A percentile compares a stretch with the other conserved stretches of the same genome.
phyloP scores from a whole-genome alignment of 1,140 invertebrate genomes.

The Archegozetes longisetosus region DNA sequence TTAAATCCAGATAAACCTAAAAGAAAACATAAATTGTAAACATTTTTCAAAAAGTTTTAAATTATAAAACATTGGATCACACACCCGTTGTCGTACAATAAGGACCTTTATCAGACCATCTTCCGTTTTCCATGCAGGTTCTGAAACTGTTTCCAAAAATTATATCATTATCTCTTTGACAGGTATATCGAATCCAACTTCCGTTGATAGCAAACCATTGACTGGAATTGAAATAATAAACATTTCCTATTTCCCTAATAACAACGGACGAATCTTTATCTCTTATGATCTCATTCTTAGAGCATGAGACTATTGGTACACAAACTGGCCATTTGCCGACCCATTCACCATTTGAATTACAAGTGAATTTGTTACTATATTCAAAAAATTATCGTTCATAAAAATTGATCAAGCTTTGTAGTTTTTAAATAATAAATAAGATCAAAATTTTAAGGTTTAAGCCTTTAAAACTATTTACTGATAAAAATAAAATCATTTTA shows the following conservation, averaged over 20 bases:
- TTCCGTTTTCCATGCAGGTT: not conserved
- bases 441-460: not conserved
- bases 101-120: conserved; percentile 6
- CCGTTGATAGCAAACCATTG: conserved; percentile 6
- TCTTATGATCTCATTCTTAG: not conserved
- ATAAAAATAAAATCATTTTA: not conserved
- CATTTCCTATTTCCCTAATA: conserved; percentile 10
- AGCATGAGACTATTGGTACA: not conserved
- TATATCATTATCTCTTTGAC: not conserved
- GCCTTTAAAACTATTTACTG: not conserved
- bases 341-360: conserved; percentile 8
- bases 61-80: no score
- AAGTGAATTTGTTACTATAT: not conserved
- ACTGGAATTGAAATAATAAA: not conserved
- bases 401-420: not conserved
- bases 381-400: not conserved
- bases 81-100: conserved; percentile 4
- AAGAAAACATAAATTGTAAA: no score
- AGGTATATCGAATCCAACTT: conserved; percentile 7
- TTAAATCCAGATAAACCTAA: no score
- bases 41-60: no score
- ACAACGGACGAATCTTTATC: not conserved
- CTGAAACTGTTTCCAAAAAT: conserved; percentile 3
- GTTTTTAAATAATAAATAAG: no score
- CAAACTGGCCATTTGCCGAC: conserved; percentile 1